Conservation (phyloP, 2,888 invertebrate genomes). For the Caenorhabditis sp. region DNA sequence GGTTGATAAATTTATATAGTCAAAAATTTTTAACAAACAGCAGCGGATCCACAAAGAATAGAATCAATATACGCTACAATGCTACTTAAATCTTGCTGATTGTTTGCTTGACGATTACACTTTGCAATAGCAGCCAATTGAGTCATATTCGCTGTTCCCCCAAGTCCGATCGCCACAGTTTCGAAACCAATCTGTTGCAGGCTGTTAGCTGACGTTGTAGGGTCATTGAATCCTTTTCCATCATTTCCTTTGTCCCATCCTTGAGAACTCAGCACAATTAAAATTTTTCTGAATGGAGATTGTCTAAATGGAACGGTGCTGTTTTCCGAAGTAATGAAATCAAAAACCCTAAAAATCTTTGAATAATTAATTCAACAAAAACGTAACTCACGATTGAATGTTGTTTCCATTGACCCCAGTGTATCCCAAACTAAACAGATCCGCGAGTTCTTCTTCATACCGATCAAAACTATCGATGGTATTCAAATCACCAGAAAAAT, state of each 20-base stretch:
- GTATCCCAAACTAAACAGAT: constrained; percentile 56
- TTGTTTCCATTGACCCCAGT: constrained; percentile 69
- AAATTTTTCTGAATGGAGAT: constrained; percentile 48
- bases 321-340: constrained; percentile 39
- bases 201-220: constrained; percentile 32
- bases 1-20: neutral
- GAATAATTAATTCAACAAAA: neutral
- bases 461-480: constrained; percentile 38
- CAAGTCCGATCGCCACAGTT: constrained; percentile 54
- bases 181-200: constrained; percentile 35
- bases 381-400: constrained; percentile 58
- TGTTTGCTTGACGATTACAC: constrained; percentile 28
- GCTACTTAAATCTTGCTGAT: constrained; percentile 1
- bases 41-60: constrained; percentile 33
- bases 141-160: constrained; percentile 43
- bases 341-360: constrained; percentile 31
- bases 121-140: constrained; percentile 45
- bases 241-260: constrained; percentile 70
- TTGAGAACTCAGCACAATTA: constrained; percentile 60
- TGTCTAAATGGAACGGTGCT: constrained; percentile 47
- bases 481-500: constrained; percentile 51
- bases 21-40: constrained; percentile 20
- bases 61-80: constrained; percentile 16
- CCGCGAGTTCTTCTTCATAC: constrained; percentile 40
- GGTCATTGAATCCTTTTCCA: constrained; percentile 62